These are phyloP conservation scores for Natrix natrix DNA, from an alignment of 2,797 vertebrate species.

Conservation along the genomic window DNA sequence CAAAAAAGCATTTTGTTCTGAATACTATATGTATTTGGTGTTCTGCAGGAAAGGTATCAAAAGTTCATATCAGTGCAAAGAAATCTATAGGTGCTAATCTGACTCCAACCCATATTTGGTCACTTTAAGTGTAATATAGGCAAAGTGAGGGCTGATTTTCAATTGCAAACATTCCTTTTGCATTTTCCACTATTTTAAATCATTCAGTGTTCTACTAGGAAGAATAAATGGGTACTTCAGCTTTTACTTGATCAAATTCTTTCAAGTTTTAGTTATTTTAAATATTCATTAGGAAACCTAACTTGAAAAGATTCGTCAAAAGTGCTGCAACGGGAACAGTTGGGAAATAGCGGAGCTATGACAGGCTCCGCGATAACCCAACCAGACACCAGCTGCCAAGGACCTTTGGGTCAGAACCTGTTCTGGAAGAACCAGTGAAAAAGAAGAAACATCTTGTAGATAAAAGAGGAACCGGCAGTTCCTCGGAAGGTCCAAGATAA, in stretches of 20 bases:
- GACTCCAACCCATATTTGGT: background rate
- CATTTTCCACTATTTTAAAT: slow-evolving; percentile 4
- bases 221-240: background rate
- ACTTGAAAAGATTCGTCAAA: too few relatives aligned
- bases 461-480: too few relatives aligned
- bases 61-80: background rate
- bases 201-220: background rate
- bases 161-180: background rate
- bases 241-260: slow-evolving; percentile 15
- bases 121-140: background rate
- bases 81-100: background rate
- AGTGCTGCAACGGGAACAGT: too few relatives aligned
- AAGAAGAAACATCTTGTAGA: too few relatives aligned
- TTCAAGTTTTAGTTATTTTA: slow-evolving; percentile 3
- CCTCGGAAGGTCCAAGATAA: too few relatives aligned
- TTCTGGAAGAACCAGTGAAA: too few relatives aligned
- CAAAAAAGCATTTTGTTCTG: background rate
- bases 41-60: background rate
- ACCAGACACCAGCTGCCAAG: too few relatives aligned
- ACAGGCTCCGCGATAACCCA: too few relatives aligned
- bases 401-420: too few relatives aligned
- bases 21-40: background rate
- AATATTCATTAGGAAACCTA: background rate
- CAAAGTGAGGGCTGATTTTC: background rate
- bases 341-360: too few relatives aligned